Evolutionary conservation across 2,113 vertebrate genomes (phyloP).

Genomic region (Gopherus flavomarginatus): DNA sequence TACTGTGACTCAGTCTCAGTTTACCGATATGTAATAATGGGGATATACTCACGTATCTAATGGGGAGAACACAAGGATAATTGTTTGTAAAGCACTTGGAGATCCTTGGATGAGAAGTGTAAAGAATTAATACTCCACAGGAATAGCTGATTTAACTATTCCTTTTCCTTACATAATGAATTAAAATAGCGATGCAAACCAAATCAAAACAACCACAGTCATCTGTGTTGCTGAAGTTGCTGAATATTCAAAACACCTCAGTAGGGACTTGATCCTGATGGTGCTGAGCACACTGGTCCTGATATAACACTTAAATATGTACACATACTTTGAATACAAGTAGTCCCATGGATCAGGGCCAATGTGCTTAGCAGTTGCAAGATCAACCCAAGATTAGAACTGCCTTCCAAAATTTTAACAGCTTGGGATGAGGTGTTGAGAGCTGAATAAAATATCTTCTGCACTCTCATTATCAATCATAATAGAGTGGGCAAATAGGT

Average conservation of each 20-base stretch:
- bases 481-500: background rate
- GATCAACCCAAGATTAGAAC: background rate
- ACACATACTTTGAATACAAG: background rate
- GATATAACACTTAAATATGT: background rate
- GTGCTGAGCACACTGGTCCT: background rate
- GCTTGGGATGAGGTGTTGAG: background rate
- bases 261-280: background rate
- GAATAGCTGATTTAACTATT: background rate
- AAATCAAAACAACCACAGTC: background rate
- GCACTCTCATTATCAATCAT: background rate
- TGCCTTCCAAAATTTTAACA: slow-evolving; percentile 12
- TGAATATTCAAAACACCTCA: background rate
- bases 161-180: background rate
- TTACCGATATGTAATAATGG: background rate
- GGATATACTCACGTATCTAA: background rate
- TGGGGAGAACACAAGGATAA: background rate
- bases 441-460: background rate
- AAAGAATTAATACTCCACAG: background rate
- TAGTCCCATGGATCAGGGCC: background rate
- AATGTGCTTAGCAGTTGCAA: background rate
- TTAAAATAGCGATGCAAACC: background rate
- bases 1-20: background rate
- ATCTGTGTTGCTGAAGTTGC: background rate
- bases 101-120: background rate
- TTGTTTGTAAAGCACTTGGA: background rate